Base-by-base conservation (phyloP, 2,113 vertebrate genomes). In the Epinephelus moara region DNA sequence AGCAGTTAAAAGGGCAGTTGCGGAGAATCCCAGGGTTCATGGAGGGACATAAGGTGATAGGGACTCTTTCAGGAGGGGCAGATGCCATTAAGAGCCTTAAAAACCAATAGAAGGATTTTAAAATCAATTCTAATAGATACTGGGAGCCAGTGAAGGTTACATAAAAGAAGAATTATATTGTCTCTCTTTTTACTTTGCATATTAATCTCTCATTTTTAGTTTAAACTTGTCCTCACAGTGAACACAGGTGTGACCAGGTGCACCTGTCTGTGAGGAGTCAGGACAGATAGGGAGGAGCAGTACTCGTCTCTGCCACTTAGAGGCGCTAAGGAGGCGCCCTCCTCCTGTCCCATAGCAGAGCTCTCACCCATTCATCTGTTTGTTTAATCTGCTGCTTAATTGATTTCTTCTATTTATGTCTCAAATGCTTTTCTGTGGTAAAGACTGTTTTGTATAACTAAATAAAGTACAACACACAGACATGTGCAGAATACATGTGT, bases 301-400 rank as follows among this genome's bases (percentile, higher is more conserved):
- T 92, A 50, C 77, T 61, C 8, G 6, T 70, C 9, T 80, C 60
- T 27, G 53, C 90, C 93, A 95, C 90, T 81, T 40, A 77, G 92
- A 80, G 91, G 89, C 63, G 56, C 68, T 84, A 81, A 7, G 52
- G 61, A 85, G 91, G 90, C 56, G 25, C 70, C 66, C 62, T 87
- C 30, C 2, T 70, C 21, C 33, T 40, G 67, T 72, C 15, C 6
- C 9, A 7, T 2, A n/a, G 1, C 2, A 66, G 18, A 57, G 5
- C n/a, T 47, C 69, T 70, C 49, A 70, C 75, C 52, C 53, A 5
- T 56, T 72, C 47, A 70, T 78, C 42, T 79, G 61, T 75, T 63
- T 77, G 25, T 79, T 79, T 81, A 76, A 53, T 81, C 21, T 73
- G 23, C 40, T 10, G 42, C 1, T 7, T 77, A 55, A 66, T 82